A percentile compares a stretch with the other conserved stretches of the same genome.
Conservation (phyloP, 2,888 invertebrate species). For the Cephus spinipes region DNA sequence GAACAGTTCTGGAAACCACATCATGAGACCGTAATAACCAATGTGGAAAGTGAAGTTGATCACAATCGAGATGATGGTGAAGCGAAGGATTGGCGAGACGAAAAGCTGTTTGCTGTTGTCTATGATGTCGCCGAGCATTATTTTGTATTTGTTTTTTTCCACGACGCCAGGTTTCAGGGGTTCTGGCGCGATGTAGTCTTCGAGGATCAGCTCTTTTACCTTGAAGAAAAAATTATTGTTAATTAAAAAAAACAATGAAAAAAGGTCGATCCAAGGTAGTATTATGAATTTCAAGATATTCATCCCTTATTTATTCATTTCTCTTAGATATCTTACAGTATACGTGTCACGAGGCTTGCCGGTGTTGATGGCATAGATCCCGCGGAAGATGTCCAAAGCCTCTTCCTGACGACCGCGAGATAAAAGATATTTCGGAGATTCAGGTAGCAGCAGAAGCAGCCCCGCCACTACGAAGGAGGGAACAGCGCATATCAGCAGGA, state of each 20-base stretch:
- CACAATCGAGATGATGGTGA: slow-evolving; percentile 85
- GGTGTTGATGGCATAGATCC: slow-evolving; percentile 86
- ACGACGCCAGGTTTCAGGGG: slow-evolving; percentile 50
- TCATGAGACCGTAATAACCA: slow-evolving; percentile 94
- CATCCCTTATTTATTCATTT: background rate
- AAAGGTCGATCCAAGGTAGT: too few species aligned
- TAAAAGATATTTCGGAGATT: slow-evolving; percentile 91
- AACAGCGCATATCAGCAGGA: slow-evolving; percentile 87
- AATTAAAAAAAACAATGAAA: background rate
- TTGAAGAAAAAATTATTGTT: slow-evolving; percentile 26
- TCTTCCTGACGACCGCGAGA: slow-evolving; percentile 83
- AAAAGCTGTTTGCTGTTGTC: slow-evolving; percentile 87
- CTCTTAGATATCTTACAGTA: slow-evolving; percentile 75
- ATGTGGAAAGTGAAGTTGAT: slow-evolving; percentile 95
- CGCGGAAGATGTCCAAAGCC: slow-evolving; percentile 83
- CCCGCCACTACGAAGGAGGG: slow-evolving; percentile 90
- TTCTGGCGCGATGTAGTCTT: slow-evolving; percentile 54
- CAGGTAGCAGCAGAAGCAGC: slow-evolving; percentile 85
- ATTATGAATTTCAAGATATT: background rate
- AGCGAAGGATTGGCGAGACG: slow-evolving; percentile 83
- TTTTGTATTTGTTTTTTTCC: slow-evolving; percentile 72
- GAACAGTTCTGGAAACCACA: slow-evolving; percentile 97
- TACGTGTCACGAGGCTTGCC: slow-evolving; percentile 80
- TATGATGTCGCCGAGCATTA: slow-evolving; percentile 81
- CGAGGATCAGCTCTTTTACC: slow-evolving; percentile 65